Conservation (phyloP, 2,797 vertebrate species). For the Pseudotriccus pelzelni region DNA sequence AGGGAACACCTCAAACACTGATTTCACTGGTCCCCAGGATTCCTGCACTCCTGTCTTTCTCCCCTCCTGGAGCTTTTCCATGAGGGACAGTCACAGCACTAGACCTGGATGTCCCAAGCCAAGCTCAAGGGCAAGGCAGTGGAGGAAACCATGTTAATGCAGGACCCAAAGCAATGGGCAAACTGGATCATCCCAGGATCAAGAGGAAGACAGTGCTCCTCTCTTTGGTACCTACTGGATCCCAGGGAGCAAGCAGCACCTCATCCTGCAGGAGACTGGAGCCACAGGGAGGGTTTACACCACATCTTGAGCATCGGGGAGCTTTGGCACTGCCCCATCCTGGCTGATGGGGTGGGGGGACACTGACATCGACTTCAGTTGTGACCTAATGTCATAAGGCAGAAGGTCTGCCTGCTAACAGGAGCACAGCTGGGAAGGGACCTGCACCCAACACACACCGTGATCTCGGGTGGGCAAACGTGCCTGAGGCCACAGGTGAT, state of each 20-base stretch:
- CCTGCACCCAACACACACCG: rapidly evolving
- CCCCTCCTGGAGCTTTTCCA: neutral
- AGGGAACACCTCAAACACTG: rapidly evolving
- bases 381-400: neutral
- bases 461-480: rapidly evolving
- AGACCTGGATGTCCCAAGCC: neutral
- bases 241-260: neutral
- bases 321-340: rapidly evolving
- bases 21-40: neutral
- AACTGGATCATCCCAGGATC: neutral
- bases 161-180: rapidly evolving
- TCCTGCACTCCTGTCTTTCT: neutral
- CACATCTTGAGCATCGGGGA: rapidly evolving
- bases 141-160: neutral
- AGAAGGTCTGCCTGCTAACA: neutral
- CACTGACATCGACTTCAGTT: rapidly evolving
- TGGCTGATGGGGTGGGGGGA: neutral
- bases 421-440: neutral
- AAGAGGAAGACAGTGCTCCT: neutral
- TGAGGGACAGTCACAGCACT: rapidly evolving
- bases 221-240: neutral
- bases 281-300: neutral
- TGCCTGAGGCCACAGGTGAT: rapidly evolving
- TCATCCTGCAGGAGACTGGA: neutral
- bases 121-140: neutral